Evolutionary conservation across 1,140 invertebrate species (phyloP).

Genomic region (Ylistrum balloti): DNA sequence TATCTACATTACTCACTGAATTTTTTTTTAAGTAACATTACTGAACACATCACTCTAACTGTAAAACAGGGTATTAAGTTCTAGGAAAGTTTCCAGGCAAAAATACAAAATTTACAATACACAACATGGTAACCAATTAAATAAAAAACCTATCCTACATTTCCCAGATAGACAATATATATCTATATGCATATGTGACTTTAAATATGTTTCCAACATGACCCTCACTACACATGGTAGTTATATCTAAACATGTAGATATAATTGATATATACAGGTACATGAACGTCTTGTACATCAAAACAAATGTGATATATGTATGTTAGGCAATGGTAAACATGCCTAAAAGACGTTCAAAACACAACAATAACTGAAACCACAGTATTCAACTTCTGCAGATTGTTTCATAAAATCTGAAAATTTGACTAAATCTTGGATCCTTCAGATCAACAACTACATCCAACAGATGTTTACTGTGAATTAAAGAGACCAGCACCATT

Average conservation of each 20-base stretch:
- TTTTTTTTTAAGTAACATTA: neutral
- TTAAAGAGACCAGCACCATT: too few species aligned
- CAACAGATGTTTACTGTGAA: neutral
- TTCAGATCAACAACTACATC: neutral
- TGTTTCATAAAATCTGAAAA: too few species aligned
- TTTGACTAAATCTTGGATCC: too few species aligned
- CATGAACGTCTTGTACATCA: neutral
- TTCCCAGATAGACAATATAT: neutral
- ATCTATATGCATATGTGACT: neutral
- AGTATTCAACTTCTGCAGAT: neutral
- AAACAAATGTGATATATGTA: slow-evolving; percentile 36
- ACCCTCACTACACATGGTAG: neutral
- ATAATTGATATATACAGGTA: neutral
- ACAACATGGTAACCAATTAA: neutral
- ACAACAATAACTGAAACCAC: neutral
- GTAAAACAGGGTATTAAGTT: neutral
- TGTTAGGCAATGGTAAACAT: neutral
- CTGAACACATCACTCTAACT: neutral
- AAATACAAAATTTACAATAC: slow-evolving; percentile 10
- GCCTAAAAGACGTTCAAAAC: slow-evolving; percentile 10
- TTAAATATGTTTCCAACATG: neutral
- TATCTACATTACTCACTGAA: neutral
- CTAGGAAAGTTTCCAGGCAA: neutral
- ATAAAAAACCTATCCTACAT: neutral
- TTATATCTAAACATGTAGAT: neutral